These are phyloP conservation scores for Neopipo cinnamomea DNA, from an alignment of 2,113 vertebrate species.

Conservation along the genomic window DNA sequence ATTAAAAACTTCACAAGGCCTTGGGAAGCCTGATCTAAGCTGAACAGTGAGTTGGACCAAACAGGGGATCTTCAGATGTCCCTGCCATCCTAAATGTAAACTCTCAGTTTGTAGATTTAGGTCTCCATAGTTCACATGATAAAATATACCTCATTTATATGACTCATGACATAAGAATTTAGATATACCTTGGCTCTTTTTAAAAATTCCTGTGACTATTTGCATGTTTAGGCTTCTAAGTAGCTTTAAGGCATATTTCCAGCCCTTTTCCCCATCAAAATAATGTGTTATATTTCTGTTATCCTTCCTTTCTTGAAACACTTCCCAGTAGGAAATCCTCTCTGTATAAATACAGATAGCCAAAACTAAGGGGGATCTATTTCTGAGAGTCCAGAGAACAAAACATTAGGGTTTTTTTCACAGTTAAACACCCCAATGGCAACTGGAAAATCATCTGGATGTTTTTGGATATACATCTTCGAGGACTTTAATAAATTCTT, in stretches of 20 bases:
- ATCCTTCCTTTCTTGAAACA: not conserved
- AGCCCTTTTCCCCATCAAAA: not conserved
- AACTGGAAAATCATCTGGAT: not conserved
- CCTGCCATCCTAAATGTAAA: not conserved
- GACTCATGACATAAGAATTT: not conserved
- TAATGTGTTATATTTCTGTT: not conserved
- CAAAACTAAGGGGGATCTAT: not conserved
- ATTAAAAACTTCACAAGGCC: not conserved
- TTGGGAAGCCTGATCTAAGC: not conserved
- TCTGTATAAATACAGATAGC: not conserved
- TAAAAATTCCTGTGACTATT: not conserved
- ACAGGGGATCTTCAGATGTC: not conserved
- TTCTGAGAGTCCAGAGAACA: not conserved
- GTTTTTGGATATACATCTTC: not conserved
- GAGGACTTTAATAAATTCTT: not conserved
- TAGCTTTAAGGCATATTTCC: not conserved
- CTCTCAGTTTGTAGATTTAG: not conserved
- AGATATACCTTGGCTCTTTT: not conserved
- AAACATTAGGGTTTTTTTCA: rapidly evolving
- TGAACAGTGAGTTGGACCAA: not conserved
- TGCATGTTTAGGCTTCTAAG: not conserved
- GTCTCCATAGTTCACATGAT: not conserved
- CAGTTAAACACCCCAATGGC: not conserved
- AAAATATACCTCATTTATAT: not conserved
- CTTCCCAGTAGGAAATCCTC: not conserved